Evolutionary conservation across 2,113 vertebrate species (phyloP).

Genomic region (Aldabrachelys gigantea): DNA sequence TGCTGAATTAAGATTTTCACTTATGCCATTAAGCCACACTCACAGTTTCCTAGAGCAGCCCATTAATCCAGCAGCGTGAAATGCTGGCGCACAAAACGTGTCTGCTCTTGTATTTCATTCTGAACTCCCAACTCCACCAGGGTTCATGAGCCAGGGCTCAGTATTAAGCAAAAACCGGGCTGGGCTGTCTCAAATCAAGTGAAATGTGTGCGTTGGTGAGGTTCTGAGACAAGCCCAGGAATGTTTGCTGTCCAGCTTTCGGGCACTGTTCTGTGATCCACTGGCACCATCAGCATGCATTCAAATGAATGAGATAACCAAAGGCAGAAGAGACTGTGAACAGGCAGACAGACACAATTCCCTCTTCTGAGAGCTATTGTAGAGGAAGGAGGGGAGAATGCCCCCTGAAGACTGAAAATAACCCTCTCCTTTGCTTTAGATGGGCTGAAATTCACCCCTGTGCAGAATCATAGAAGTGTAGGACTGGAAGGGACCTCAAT

Average conservation of each 20-base stretch:
- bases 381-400: not conserved
- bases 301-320: not conserved
- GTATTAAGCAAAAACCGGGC: not conserved
- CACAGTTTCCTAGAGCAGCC: not conserved
- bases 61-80: rapidly evolving
- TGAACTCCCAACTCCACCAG: not conserved
- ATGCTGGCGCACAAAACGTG: not conserved
- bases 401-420: not conserved
- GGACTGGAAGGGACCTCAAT: no score
- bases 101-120: not conserved
- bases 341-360: not conserved
- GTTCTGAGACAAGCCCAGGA: not conserved
- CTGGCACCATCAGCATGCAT: not conserved
- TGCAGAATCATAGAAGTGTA: not conserved
- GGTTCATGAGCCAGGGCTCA: not conserved
- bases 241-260: not conserved
- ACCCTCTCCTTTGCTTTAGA: not conserved
- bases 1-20: not conserved
- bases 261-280: not conserved
- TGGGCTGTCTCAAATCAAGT: not conserved
- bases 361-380: not conserved
- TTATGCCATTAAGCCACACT: not conserved
- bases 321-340: not conserved
- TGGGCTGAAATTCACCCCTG: not conserved
- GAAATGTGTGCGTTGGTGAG: not conserved